Evolutionary conservation across 2,113 vertebrate genomes (phyloP).

Genomic region (Naja naja): DNA sequence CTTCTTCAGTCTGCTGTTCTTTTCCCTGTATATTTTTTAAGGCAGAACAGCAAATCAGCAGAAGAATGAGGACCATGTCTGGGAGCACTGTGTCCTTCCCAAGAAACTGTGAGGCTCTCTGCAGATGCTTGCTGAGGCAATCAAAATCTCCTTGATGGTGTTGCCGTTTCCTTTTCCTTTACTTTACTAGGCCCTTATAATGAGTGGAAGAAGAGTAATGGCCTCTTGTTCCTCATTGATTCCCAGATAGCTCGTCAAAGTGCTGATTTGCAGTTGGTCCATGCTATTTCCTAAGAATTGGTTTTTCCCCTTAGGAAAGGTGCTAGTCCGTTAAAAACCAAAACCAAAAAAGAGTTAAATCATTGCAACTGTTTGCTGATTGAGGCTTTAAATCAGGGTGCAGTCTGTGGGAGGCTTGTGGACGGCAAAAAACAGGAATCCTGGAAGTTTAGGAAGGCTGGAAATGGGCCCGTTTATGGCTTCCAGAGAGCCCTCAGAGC

Average conservation of each 20-base stretch:
- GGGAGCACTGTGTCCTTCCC: neutral
- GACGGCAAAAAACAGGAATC: too few relatives aligned
- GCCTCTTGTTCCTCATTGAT: neutral
- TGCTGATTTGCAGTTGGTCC: neutral
- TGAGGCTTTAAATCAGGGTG: neutral
- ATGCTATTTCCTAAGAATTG: neutral
- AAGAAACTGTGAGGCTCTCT: neutral
- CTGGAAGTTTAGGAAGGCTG: too few relatives aligned
- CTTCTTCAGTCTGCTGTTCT: neutral
- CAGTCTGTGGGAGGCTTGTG: too few relatives aligned
- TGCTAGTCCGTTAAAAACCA: neutral
- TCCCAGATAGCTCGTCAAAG: neutral
- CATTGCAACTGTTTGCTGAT: neutral
- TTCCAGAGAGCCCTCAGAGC: too few relatives aligned
- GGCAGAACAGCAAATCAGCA: neutral
- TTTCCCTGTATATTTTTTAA: neutral
- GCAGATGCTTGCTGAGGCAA: neutral
- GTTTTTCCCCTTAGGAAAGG: neutral
- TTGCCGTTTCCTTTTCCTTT: neutral
- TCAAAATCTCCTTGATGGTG: neutral
- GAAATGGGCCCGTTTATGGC: too few relatives aligned
- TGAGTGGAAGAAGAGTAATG: neutral
- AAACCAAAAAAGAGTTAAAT: neutral
- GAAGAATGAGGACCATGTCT: too few relatives aligned
- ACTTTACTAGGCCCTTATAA: neutral